Conservation (phyloP, 1,140 invertebrate genomes). For the Homarus americanus region DNA sequence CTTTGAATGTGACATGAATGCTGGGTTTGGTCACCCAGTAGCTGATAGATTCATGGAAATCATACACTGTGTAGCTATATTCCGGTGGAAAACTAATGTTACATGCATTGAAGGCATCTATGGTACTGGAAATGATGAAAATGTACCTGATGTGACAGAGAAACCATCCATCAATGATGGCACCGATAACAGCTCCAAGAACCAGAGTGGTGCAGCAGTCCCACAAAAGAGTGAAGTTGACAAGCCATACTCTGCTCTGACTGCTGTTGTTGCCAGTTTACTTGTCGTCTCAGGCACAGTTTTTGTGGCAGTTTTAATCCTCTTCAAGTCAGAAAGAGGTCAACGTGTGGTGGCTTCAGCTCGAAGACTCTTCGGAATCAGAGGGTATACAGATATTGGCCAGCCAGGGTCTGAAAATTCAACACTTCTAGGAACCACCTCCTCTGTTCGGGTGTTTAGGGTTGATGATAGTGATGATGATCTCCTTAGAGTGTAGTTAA, state of each 20-base stretch:
- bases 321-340: constrained; percentile 53
- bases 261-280: constrained; percentile 18
- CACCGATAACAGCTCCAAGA: not conserved
- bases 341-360: constrained; percentile 48
- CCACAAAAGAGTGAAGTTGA: not conserved
- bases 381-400: constrained; percentile 33
- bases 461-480: constrained; percentile 67
- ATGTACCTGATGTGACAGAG: not conserved
- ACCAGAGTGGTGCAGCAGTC: not conserved
- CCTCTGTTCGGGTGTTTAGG: constrained; percentile 36
- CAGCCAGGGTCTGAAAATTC: constrained; percentile 52
- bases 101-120: constrained; percentile 71
- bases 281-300: constrained; percentile 45
- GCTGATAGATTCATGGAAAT: constrained; percentile 63
- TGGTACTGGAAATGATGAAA: not conserved
- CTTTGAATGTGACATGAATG: constrained; percentile 71
- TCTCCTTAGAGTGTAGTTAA: constrained; percentile 47
- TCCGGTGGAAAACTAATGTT: constrained; percentile 67
- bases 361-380: constrained; percentile 50
- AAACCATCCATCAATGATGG: not conserved
- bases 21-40: constrained; percentile 60
- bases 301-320: constrained; percentile 39
- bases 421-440: constrained; percentile 47
- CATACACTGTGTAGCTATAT: constrained; percentile 44
- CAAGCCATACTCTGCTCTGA: constrained; percentile 4